phyloP scores from a whole-genome alignment of 2,888 invertebrate genomes.

The Drosophila mimica region DNA sequence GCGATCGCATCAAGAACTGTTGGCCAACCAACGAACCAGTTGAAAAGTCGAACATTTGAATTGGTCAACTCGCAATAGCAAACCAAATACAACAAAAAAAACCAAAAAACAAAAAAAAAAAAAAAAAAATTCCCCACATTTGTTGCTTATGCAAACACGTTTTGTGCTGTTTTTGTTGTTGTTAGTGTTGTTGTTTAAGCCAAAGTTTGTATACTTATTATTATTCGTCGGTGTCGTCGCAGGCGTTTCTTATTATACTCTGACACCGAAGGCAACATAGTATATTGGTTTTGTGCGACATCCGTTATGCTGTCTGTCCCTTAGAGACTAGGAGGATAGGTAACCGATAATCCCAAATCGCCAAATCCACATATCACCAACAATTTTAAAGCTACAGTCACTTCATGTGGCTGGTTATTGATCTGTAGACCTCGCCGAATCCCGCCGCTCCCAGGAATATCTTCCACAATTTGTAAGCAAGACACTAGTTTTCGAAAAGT shows the following conservation, averaged over 20 bases:
- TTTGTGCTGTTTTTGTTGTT: slow-evolving; percentile 44
- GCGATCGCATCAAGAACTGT: slow-evolving; percentile 30
- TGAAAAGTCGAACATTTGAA: slow-evolving; percentile 17
- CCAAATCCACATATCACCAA: not conserved
- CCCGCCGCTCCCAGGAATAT: not conserved
- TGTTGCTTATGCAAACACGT: slow-evolving; percentile 75
- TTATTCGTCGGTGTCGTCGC: slow-evolving; percentile 49
- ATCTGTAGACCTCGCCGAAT: too few relatives aligned
- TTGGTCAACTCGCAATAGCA: slow-evolving; percentile 49
- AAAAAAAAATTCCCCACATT: slow-evolving; percentile 28
- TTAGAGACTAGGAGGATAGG: not conserved
- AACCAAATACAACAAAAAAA: slow-evolving; percentile 38
- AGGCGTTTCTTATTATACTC: slow-evolving; percentile 63
- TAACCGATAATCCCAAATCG: not conserved
- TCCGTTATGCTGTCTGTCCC: not conserved
- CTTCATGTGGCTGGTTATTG: too few relatives aligned
- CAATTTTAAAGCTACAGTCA: not conserved
- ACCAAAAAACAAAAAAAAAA: slow-evolving; percentile 7
- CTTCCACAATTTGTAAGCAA: too few relatives aligned
- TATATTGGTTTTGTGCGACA: not conserved
- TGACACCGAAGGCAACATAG: not conserved
- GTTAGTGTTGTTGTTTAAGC: slow-evolving; percentile 22
- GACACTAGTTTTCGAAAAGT: too few relatives aligned
- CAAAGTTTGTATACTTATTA: slow-evolving; percentile 52
- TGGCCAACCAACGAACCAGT: slow-evolving; percentile 3